A percentile compares a stretch with the other conserved stretches of the same genome.
phyloP scores from a whole-genome alignment of 1,140 invertebrate genomes.

The Drosophila hydei region DNA sequence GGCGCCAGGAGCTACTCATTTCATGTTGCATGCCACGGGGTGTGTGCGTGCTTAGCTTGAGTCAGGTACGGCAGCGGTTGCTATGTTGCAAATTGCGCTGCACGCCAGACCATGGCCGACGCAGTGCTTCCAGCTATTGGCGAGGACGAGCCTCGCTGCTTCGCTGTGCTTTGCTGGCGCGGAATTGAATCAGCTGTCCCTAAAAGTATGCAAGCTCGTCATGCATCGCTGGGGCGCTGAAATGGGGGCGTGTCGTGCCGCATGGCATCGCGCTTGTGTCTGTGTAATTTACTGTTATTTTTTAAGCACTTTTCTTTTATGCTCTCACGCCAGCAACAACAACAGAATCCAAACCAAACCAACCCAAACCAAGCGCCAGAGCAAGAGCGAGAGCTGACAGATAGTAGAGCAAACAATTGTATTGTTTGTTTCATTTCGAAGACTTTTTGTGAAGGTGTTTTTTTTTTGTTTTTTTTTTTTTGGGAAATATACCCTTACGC shows the following conservation, averaged over 20 bases:
- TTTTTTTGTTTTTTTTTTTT: conserved; percentile 28
- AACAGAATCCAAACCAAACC: background rate
- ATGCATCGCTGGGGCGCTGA: conserved; percentile 51
- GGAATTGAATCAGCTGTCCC: conserved; percentile 75
- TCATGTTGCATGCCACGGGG: background rate
- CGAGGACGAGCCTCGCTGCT: conserved; percentile 22
- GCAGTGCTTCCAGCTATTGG: conserved; percentile 21
- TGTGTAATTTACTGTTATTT: conserved; percentile 81
- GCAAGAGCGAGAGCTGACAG: conserved; percentile 18
- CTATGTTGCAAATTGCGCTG: conserved; percentile 53
- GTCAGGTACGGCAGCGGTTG: conserved; percentile 42
- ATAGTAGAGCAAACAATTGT: conserved; percentile 51
- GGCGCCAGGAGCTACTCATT: background rate
- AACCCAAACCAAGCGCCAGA: background rate
- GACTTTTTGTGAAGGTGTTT: conserved; percentile 12
- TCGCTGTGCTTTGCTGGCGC: conserved; percentile 16
- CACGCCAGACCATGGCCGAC: conserved; percentile 20
- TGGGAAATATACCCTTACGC: conserved; percentile 15
- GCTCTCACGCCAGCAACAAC: conserved; percentile 39
- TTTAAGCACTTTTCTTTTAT: conserved; percentile 78
- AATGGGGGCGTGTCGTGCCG: conserved; percentile 23
- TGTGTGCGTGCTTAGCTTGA: conserved; percentile 32
- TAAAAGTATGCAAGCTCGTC: conserved; percentile 78
- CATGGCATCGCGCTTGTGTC: conserved; percentile 39
- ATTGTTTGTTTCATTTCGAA: conserved; percentile 75